A percentile compares a stretch with the other conserved stretches of the same genome.
Conservation (phyloP, 2,113 vertebrate species). For the Dipodomys ordii region DNA sequence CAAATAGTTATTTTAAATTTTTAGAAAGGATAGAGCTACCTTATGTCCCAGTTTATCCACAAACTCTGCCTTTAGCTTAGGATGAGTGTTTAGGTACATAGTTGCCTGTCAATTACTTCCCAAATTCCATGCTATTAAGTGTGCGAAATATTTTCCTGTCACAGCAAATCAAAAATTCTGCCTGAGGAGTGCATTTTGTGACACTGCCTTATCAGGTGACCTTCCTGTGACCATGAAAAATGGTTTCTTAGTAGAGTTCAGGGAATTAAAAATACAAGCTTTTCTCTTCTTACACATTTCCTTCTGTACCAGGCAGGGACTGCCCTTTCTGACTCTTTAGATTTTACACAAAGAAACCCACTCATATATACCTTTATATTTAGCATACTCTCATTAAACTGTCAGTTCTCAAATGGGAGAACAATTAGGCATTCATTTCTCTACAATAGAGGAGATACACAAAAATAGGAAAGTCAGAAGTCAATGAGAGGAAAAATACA, state of each 20-base stretch:
- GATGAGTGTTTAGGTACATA: conserved; percentile 6
- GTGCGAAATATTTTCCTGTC: background rate
- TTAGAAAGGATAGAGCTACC: background rate
- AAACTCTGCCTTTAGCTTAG: conserved; percentile 18
- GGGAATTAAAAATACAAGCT: background rate
- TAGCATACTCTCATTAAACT: conserved; percentile 44
- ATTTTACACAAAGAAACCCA: conserved; percentile 45
- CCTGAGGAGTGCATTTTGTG: background rate
- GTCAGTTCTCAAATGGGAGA: conserved; percentile 63
- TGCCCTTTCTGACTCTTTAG: conserved; percentile 52
- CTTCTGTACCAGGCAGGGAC: background rate
- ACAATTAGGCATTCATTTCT: conserved; percentile 67
- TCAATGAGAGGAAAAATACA: conserved; percentile 48
- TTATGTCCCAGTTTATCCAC: conserved; percentile 58
- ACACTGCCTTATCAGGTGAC: background rate
- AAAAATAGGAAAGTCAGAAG: conserved; percentile 37
- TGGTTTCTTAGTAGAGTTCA: conserved; percentile 47
- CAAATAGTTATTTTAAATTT: background rate
- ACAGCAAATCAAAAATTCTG: background rate
- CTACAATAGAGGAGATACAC: conserved; percentile 64
- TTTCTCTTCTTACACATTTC: background rate
- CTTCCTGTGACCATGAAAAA: conserved; percentile 36
- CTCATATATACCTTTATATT: conserved; percentile 49
- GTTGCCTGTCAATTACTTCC: background rate
- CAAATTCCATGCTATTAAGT: background rate